Base-by-base conservation (phyloP, 2,888 invertebrate genomes). In the Colostygia pectinataria region DNA sequence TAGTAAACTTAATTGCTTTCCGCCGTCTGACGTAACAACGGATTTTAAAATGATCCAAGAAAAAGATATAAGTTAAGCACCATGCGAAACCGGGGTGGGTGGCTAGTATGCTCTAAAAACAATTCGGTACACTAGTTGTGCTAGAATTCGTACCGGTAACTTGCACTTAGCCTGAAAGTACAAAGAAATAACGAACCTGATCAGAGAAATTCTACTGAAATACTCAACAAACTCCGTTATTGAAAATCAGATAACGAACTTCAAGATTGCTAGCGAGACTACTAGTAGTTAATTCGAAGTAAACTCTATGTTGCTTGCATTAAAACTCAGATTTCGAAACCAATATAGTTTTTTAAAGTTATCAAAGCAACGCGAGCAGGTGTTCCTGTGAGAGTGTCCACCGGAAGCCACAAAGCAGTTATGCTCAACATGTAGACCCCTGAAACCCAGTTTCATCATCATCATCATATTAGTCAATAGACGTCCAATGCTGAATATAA, bases 341-440 rank as follows among this genome's bases (percentile, higher is more conserved):
- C 13, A 4, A 14, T 6, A 20, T 13, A n/a, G 41, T 23, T 28
- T 43, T 13, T 43, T 13, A 38, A 46, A 51, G 45, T 50, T 56
- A 37, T 49, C 43, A 42, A 46, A 42, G 40, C 23, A 15, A 45
- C 51, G 53, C 52, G 63, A 74, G 73, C 83, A 80, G 82, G 77
- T 83, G 80, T 63, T 65, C 63, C 72, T 69, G 63, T 55, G 59
- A 55, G 45, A 36, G 47, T 53, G 59, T 52, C 47, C 63, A 71
- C 85, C 88, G 88, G 87, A 88, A 84, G 79, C 62, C 65, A 40
- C 37, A 12, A 40, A 14, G 13, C 40, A 42, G 42, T 4, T 8
- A 14, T 51, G 5, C 27, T 46, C 41, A 52, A 52, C 45, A 32
- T 45, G 6, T 29, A 18, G 18, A 13, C 39, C 7, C 36, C 7